Conservation (phyloP, 2,888 invertebrate genomes). For the Sericinus montela region DNA sequence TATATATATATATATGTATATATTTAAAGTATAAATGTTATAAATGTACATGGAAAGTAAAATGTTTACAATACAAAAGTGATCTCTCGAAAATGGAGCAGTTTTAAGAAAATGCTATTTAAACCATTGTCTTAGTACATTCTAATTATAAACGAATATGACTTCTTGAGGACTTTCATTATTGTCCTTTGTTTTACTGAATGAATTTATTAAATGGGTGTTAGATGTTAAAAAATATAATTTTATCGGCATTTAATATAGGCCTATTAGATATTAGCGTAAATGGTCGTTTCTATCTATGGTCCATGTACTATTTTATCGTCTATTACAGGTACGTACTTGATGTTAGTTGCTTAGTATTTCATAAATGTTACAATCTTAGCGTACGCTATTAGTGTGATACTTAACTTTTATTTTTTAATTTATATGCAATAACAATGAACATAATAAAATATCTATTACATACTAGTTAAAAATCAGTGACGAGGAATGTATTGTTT, state of each 20-base stretch:
- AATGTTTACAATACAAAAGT: too few species aligned
- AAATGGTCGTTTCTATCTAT: conserved; percentile 42
- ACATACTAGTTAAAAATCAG: neutral
- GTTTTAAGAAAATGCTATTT: too few species aligned
- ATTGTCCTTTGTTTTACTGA: neutral
- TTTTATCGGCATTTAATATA: conserved; percentile 36
- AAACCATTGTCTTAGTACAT: neutral
- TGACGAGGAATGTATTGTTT: neutral
- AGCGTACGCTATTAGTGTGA: too few species aligned
- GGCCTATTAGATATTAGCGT: conserved; percentile 55
- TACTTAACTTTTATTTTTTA: too few species aligned
- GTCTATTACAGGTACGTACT: conserved; percentile 53
- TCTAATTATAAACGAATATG: neutral
- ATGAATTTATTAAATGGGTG: neutral
- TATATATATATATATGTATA: too few species aligned
- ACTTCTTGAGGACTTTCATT: neutral
- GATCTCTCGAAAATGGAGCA: too few species aligned
- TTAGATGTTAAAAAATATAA: conserved; percentile 7
- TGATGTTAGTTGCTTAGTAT: conserved; percentile 54
- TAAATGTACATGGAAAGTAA: too few species aligned
- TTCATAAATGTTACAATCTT: too few species aligned
- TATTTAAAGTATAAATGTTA: too few species aligned
- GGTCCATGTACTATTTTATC: conserved; percentile 49
- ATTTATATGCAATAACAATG: too few species aligned
- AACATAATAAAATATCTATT: too few species aligned